Conservation (phyloP, 37 sponge, comb jelly and placozoan genomes). For the Diacarnus erythraeanus region DNA sequence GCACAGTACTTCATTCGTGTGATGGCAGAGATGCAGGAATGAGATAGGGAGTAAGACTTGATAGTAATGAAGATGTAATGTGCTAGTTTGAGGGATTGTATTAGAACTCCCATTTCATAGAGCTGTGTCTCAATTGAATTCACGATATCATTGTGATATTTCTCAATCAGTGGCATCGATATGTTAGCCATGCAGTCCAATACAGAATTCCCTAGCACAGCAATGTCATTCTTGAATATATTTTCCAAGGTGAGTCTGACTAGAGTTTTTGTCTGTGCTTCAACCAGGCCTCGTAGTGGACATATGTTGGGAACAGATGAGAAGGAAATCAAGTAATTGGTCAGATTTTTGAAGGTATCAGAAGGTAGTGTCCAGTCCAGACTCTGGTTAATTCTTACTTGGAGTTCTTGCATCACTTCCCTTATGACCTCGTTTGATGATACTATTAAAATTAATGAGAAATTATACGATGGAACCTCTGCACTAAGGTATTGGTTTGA, state of each 20-base stretch:
- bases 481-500: too few species aligned
- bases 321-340: conserved; percentile 26
- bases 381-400: conserved; percentile 1
- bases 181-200: conserved; percentile 18
- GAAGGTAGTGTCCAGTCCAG: not conserved
- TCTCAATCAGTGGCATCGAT: not conserved
- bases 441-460: not conserved
- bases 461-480: too few species aligned
- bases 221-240: not conserved
- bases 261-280: not conserved
- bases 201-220: not conserved
- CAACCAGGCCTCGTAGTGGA: not conserved
- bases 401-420: not conserved
- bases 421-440: not conserved
- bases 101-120: conserved; percentile 10
- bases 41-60: conserved; percentile 7
- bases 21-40: conserved; percentile 31
- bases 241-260: not conserved
- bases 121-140: conserved; percentile 16
- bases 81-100: conserved; percentile 13
- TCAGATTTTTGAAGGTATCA: conserved; percentile 25
- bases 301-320: conserved; percentile 27
- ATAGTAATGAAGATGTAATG: not conserved
- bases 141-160: not conserved
- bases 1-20: conserved; percentile 42